Evolutionary conservation across 1,140 invertebrate species (phyloP).

Genomic region (Drosophila azteca): DNA sequence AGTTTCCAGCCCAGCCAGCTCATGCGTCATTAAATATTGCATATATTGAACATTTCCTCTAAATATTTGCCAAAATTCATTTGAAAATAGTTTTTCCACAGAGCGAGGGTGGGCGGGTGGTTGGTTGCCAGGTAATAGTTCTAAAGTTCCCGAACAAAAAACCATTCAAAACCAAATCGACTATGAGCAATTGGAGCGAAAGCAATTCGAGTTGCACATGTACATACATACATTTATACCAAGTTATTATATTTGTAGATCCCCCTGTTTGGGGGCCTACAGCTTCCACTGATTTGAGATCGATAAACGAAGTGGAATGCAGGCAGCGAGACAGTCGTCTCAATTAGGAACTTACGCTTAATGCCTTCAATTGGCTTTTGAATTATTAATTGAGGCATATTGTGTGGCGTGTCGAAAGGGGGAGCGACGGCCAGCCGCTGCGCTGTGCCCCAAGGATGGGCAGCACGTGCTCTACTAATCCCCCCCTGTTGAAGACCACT

Average conservation of each 20-base stretch:
- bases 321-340: slow-evolving; percentile 34
- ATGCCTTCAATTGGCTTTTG: slow-evolving; percentile 81
- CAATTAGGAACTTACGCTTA: slow-evolving; percentile 79
- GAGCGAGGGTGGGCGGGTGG: neutral
- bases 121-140: neutral
- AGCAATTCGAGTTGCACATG: slow-evolving; percentile 24
- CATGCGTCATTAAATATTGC: slow-evolving; percentile 30
- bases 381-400: slow-evolving; percentile 79
- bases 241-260: slow-evolving; percentile 5
- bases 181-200: slow-evolving; percentile 42
- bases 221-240: slow-evolving; percentile 1
- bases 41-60: slow-evolving; percentile 33
- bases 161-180: slow-evolving; percentile 16
- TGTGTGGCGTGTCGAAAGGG: slow-evolving; percentile 43
- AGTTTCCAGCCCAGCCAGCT: slow-evolving; percentile 10
- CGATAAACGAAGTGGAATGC: slow-evolving; percentile 74
- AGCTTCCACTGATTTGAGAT: slow-evolving; percentile 74
- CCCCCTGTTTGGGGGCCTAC: slow-evolving; percentile 31
- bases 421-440: neutral
- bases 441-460: slow-evolving; percentile 22
- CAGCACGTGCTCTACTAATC: slow-evolving; percentile 55
- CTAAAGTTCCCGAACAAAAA: slow-evolving; percentile 46
- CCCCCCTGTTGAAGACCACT: slow-evolving; percentile 47
- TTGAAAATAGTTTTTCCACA: slow-evolving; percentile 10
- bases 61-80: slow-evolving; percentile 30